phyloP scores from a whole-genome alignment of 2,113 vertebrate genomes.

The Upupa epops region DNA sequence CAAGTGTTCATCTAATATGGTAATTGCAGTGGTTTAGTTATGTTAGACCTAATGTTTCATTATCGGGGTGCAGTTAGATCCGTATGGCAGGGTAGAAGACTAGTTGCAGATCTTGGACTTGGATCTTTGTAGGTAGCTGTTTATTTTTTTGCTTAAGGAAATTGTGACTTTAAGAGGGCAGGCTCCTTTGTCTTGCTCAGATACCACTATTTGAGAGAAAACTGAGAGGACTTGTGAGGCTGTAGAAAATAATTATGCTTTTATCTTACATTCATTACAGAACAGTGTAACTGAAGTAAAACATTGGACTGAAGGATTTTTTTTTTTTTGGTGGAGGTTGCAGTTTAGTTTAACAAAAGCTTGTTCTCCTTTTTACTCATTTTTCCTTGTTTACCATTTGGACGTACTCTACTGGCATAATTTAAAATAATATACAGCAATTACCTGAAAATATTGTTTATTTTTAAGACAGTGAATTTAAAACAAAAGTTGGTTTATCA shows the following conservation, averaged over 20 bases:
- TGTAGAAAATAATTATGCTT: background rate
- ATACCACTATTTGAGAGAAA: background rate
- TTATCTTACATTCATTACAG: background rate
- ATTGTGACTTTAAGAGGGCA: background rate
- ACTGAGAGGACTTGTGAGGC: background rate
- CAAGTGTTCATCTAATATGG: background rate
- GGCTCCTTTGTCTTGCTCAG: background rate
- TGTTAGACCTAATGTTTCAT: background rate
- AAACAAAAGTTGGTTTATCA: background rate
- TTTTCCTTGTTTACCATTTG: background rate
- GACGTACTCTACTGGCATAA: background rate
- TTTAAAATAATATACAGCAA: background rate
- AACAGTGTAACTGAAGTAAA: background rate
- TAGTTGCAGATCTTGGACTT: background rate
- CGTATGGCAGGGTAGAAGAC: background rate
- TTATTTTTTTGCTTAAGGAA: background rate
- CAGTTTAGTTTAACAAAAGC: background rate
- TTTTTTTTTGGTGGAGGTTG: background rate
- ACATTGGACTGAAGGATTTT: background rate
- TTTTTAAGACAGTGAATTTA: background rate
- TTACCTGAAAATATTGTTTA: background rate
- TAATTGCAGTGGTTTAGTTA: background rate
- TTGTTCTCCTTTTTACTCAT: background rate
- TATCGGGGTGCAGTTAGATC: background rate
- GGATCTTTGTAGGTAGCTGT: accelerated